These are phyloP conservation scores for Euzophera pinguis DNA, from an alignment of 2,888 invertebrate genomes.

Conservation along the genomic window DNA sequence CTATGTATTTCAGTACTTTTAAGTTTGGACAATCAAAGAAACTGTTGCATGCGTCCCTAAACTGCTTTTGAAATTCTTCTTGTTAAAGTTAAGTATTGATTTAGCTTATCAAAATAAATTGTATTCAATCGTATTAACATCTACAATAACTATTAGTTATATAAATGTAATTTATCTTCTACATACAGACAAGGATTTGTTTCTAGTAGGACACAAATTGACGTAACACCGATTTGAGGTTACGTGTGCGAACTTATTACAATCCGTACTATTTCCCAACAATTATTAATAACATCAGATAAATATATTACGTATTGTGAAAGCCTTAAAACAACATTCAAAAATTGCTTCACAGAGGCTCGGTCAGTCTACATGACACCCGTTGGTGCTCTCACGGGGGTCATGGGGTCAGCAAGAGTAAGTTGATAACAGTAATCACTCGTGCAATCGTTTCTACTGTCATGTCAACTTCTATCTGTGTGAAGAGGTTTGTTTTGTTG, in stretches of 20 bases:
- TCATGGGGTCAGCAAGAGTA: neutral
- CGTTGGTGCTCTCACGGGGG: neutral
- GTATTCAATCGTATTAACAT: no score
- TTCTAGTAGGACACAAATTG: neutral
- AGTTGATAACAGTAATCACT: conserved; percentile 10
- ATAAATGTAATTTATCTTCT: neutral
- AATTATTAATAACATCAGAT: conserved; percentile 9
- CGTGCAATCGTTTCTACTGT: neutral
- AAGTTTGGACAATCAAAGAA: no score
- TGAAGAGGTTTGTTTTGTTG: neutral
- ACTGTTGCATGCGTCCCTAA: no score
- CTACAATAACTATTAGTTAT: no score
- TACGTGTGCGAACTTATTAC: conserved; percentile 3
- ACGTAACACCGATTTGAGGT: neutral
- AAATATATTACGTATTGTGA: conserved; percentile 9
- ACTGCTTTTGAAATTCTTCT: no score
- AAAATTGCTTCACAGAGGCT: conserved; percentile 11
- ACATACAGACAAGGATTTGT: neutral
- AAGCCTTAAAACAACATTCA: conserved; percentile 12
- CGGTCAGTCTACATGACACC: conserved; percentile 4
- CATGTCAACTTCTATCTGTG: neutral
- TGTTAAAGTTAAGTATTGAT: no score
- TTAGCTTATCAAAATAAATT: no score
- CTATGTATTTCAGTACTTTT: no score
- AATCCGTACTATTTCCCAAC: conserved; percentile 6